These are phyloP conservation scores for Monopis laevigella DNA, from an alignment of 2,888 invertebrate genomes.

Conservation along the genomic window DNA sequence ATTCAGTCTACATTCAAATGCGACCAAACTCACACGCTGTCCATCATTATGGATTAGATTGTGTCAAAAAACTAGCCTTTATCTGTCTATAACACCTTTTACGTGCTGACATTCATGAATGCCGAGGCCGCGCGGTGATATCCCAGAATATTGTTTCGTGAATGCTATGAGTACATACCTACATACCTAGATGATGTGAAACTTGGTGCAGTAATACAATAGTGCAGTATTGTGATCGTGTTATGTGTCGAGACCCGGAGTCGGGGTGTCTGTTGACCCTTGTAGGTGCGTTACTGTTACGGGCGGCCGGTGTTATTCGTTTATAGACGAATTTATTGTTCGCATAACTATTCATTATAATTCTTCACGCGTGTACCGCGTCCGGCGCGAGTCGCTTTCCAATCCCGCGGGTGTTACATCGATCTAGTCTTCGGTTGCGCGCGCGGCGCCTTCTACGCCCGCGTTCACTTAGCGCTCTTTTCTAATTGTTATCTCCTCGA, in stretches of 20 bases:
- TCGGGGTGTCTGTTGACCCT: too few relatives aligned
- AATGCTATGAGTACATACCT: too few relatives aligned
- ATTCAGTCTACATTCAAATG: conserved; percentile 63
- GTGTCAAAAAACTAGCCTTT: conserved; percentile 46
- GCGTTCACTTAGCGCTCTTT: conserved; percentile 32
- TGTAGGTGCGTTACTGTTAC: too few relatives aligned
- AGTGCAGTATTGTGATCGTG: too few relatives aligned
- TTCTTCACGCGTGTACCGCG: conserved; percentile 53
- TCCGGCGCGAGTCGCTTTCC: conserved; percentile 61
- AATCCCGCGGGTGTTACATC: conserved; percentile 39
- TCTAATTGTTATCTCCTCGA: conserved; percentile 40
- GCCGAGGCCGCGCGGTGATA: too few relatives aligned
- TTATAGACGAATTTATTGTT: conserved; percentile 3
- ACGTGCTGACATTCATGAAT: too few relatives aligned
- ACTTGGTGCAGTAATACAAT: too few relatives aligned
- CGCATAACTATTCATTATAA: conserved; percentile 50
- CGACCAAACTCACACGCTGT: conserved; percentile 63
- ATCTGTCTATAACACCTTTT: too few relatives aligned
- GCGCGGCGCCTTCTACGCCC: conserved; percentile 48
- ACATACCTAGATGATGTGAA: too few relatives aligned
- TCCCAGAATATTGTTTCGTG: too few relatives aligned
- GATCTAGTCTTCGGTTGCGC: conserved; percentile 52
- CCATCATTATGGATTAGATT: conserved; percentile 58
- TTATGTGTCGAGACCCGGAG: too few relatives aligned
- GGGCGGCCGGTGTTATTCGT: too few relatives aligned